Percentiles rank a stretch among this genome's conserved stretches.
Conservation (phyloP, 2,113 vertebrate species). For the Podarcis cretensis region DNA sequence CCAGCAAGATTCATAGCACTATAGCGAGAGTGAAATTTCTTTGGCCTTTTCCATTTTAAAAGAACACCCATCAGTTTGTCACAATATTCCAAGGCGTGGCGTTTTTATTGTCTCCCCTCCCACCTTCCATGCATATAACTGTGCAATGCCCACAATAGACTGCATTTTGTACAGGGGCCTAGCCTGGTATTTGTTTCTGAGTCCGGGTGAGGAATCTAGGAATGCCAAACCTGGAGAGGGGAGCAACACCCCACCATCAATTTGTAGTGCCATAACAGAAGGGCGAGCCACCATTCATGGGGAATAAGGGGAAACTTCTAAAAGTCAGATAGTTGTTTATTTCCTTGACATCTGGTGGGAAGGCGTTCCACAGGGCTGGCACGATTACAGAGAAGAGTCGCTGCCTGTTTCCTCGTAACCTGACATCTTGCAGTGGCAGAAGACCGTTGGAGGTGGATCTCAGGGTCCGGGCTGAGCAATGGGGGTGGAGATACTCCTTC, state of each 20-base stretch:
- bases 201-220: background rate
- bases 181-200: background rate
- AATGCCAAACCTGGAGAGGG: background rate
- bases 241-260: too few species aligned
- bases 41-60: background rate
- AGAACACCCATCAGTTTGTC: background rate
- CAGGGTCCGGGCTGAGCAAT: too few species aligned
- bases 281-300: too few species aligned
- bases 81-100: conserved; percentile 28
- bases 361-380: too few species aligned
- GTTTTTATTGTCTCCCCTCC: conserved; percentile 30
- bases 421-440: too few species aligned
- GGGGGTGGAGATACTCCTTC: too few species aligned
- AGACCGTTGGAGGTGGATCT: too few species aligned
- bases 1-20: conserved; percentile 48
- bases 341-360: too few species aligned
- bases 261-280: too few species aligned
- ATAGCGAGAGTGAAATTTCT: conserved; percentile 41
- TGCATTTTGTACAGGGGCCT: background rate
- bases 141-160: conserved; percentile 19
- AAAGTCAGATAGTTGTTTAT: background rate
- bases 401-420: too few species aligned
- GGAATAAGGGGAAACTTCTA: background rate
- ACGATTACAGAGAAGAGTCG: too few species aligned
- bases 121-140: conserved; percentile 38